phyloP scores from a whole-genome alignment of 1,140 invertebrate genomes.

The Bombus waltoni region DNA sequence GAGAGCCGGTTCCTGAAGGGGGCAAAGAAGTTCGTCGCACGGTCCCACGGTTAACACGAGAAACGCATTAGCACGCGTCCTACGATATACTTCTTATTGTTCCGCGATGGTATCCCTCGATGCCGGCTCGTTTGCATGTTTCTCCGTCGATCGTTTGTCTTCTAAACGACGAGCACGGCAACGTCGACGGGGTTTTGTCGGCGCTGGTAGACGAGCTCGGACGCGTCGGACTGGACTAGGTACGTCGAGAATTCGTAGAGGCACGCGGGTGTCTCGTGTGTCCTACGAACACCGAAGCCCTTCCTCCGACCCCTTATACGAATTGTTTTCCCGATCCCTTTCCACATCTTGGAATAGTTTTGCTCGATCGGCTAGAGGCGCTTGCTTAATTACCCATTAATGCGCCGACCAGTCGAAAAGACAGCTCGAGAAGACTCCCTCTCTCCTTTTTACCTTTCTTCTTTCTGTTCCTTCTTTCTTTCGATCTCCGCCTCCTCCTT shows the following conservation, averaged over 20 bases:
- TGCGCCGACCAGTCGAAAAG: constrained; percentile 28
- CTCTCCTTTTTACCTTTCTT: background rate
- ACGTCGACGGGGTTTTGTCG: constrained; percentile 36
- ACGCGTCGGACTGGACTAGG: constrained; percentile 35
- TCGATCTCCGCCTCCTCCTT: background rate
- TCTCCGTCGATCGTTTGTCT: constrained; percentile 70
- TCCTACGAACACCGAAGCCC: constrained; percentile 16
- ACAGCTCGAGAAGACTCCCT: background rate
- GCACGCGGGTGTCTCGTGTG: constrained; percentile 43
- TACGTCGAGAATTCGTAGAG: constrained; percentile 67
- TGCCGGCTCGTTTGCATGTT: constrained; percentile 68
- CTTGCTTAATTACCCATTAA: constrained; percentile 69
- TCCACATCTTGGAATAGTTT: constrained; percentile 59
- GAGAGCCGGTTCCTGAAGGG: constrained; percentile 13
- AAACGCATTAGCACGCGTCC: constrained; percentile 75
- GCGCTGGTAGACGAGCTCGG: constrained; percentile 10
- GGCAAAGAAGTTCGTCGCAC: constrained; percentile 37
- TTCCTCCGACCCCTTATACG: constrained; percentile 28
- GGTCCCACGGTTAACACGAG: constrained; percentile 73
- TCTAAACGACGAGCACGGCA: constrained; percentile 50
- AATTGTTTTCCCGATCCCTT: constrained; percentile 65
- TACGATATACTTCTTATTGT: constrained; percentile 76
- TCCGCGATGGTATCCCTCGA: constrained; percentile 66
- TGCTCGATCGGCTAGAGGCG: constrained; percentile 36
- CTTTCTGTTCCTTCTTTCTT: background rate